Evolutionary conservation across 2,113 vertebrate species (phyloP).

Genomic region (Merops nubicus): DNA sequence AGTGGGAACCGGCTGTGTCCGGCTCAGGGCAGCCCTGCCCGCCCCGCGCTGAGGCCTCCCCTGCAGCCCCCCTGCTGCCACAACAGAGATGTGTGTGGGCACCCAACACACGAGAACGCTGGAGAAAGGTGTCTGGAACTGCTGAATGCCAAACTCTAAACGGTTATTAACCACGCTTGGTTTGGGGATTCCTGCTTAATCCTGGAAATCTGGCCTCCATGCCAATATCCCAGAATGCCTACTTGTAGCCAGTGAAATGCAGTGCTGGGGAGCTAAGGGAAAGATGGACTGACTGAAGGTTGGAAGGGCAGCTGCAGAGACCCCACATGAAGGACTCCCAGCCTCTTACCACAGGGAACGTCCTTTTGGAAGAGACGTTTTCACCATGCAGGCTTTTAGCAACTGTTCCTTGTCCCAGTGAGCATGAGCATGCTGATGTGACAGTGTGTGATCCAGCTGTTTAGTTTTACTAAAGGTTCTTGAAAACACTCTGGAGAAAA

Average conservation of each 20-base stretch:
- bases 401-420: not conserved
- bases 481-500: not conserved
- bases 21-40: accelerated
- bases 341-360: not conserved
- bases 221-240: not conserved
- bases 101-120: accelerated
- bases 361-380: not conserved
- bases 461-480: not conserved
- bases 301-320: not conserved
- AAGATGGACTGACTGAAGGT: not conserved
- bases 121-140: not conserved
- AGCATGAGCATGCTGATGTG: not conserved
- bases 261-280: not conserved
- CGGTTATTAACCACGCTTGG: not conserved
- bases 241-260: not conserved
- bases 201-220: not conserved
- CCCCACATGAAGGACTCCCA: accelerated
- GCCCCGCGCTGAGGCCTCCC: not conserved
- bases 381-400: not conserved
- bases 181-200: not conserved
- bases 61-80: not conserved
- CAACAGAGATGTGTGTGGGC: accelerated
- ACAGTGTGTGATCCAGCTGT: not conserved
- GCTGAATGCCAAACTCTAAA: conserved; percentile 16
- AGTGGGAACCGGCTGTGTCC: accelerated